phyloP scores from a whole-genome alignment of 2,888 invertebrate species.

The Drosophila monieri region DNA sequence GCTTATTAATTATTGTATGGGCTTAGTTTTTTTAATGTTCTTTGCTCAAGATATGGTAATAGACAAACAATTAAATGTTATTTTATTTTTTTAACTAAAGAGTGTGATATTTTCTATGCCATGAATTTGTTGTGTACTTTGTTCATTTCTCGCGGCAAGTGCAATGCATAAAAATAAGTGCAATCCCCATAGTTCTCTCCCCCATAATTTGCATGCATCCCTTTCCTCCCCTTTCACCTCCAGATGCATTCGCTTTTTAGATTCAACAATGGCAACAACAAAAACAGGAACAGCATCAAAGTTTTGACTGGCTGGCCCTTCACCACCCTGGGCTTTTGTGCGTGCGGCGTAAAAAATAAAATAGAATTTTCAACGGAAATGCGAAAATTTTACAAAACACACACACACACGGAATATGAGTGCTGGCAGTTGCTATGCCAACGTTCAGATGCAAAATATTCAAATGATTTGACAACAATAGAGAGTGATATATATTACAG shows the following conservation, averaged over 20 bases:
- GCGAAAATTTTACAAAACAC: slow-evolving; percentile 43
- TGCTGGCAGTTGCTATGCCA: slow-evolving; percentile 40
- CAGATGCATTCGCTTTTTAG: slow-evolving; percentile 43
- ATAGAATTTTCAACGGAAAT: slow-evolving; percentile 43
- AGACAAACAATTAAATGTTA: not conserved
- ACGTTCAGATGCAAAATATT: slow-evolving; percentile 18
- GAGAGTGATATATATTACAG: not conserved
- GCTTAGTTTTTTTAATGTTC: too few species aligned
- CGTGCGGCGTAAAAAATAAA: slow-evolving; percentile 28
- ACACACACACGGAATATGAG: slow-evolving; percentile 40
- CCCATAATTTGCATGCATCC: slow-evolving; percentile 4
- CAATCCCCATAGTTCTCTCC: slow-evolving; percentile 3
- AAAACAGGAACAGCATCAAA: slow-evolving; percentile 4
- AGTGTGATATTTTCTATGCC: not conserved
- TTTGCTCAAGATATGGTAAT: too few species aligned
- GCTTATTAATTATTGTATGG: too few species aligned
- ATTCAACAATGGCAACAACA: slow-evolving; percentile 12
- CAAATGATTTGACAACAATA: slow-evolving; percentile 31
- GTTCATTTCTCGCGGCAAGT: slow-evolving; percentile 49
- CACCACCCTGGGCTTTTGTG: slow-evolving; percentile 17
- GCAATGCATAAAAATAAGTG: slow-evolving; percentile 55
- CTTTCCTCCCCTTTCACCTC: slow-evolving; percentile 14
- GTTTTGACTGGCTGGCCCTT: slow-evolving; percentile 14
- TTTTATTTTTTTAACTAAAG: not conserved
- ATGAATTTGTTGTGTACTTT: slow-evolving; percentile 49